A percentile compares a stretch with the other conserved stretches of the same genome.
phyloP scores from a whole-genome alignment of 1,140 invertebrate genomes.

The Trichomalopsis sarcophagae region DNA sequence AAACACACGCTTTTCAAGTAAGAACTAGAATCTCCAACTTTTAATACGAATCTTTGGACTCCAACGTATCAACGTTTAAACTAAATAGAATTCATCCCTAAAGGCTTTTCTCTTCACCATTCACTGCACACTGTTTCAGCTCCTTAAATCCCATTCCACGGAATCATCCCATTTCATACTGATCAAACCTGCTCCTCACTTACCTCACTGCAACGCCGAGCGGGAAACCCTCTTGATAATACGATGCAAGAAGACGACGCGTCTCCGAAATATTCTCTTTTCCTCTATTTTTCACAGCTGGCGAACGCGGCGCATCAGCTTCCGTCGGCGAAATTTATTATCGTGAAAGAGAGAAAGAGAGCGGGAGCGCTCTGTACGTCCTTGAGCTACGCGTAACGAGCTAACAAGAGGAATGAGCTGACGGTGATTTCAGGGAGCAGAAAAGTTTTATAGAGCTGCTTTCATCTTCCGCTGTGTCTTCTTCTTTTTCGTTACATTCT shows the following conservation, averaged over 20 bases:
- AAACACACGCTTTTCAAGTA: neutral
- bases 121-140: neutral
- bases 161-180: neutral
- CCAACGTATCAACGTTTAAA: neutral
- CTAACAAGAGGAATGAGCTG: constrained; percentile 20
- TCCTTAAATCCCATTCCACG: neutral
- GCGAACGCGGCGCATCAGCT: neutral
- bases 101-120: neutral
- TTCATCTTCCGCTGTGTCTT: neutral
- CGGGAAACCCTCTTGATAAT: neutral
- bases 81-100: neutral
- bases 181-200: neutral
- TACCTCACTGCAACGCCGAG: neutral
- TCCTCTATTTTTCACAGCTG: constrained; percentile 1
- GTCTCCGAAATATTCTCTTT: neutral
- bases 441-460: neutral
- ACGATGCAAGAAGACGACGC: neutral
- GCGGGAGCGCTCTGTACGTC: neutral
- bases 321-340: constrained; percentile 31
- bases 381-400: neutral
- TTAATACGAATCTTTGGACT: neutral
- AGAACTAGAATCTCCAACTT: neutral
- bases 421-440: neutral
- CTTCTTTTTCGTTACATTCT: neutral
- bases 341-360: neutral